Evolutionary conservation across 2,888 invertebrate species (phyloP).

Genomic region (Leptinotarsa juncta): DNA sequence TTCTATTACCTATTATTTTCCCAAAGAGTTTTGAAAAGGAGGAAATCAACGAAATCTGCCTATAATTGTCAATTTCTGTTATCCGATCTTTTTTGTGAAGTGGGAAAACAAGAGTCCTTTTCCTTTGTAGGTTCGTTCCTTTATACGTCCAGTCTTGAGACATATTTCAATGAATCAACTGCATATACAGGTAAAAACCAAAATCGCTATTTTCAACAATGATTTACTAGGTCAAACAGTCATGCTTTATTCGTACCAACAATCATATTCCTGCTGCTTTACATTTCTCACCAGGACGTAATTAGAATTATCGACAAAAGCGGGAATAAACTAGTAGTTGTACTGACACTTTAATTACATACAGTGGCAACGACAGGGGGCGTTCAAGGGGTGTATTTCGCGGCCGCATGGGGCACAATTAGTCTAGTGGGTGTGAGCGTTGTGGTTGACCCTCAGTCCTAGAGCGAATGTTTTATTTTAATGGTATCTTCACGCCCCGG

Average conservation of each 20-base stretch:
- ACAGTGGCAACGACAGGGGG: conserved; percentile 49
- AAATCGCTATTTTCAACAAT: too few species aligned
- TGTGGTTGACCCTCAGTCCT: conserved; percentile 42
- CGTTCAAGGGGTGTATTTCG: conserved; percentile 47
- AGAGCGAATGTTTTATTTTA: conserved; percentile 22
- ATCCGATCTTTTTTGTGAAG: too few species aligned
- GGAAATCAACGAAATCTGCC: too few species aligned
- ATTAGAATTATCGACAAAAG: conserved; percentile 13
- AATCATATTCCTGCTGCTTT: neutral
- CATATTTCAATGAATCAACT: too few species aligned
- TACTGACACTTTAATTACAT: conserved; percentile 51
- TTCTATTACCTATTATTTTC: too few species aligned
- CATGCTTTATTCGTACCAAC: neutral
- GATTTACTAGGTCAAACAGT: neutral
- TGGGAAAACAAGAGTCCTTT: too few species aligned
- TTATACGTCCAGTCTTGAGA: too few species aligned
- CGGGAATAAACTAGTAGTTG: neutral
- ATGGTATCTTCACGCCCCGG: conserved; percentile 25
- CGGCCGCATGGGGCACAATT: conserved; percentile 53
- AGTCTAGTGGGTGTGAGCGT: conserved; percentile 50
- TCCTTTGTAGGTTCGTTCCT: too few species aligned
- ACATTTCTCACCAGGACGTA: neutral
- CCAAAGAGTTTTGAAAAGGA: too few species aligned
- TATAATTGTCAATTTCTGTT: too few species aligned
- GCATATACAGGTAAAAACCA: too few species aligned